phyloP scores from a whole-genome alignment of 2,888 invertebrate genomes.

The Autographa pulchrina region DNA sequence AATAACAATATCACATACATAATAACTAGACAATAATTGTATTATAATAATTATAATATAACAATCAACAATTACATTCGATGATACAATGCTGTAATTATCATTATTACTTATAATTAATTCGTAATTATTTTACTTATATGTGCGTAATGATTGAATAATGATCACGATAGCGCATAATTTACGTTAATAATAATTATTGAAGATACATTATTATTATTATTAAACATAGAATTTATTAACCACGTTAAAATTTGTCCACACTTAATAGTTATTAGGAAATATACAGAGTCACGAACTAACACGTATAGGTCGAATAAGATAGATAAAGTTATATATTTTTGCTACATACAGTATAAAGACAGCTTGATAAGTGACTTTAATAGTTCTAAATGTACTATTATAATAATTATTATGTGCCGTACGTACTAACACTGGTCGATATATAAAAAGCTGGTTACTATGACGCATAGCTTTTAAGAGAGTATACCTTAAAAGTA shows the following conservation, averaged over 20 bases:
- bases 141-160: constrained; percentile 82
- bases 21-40: constrained; percentile 83
- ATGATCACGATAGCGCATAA: constrained; percentile 73
- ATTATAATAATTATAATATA: constrained; percentile 78
- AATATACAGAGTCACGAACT: constrained; percentile 70
- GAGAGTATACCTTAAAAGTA: constrained; percentile 83
- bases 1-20: constrained; percentile 89
- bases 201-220: constrained; percentile 59
- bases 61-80: constrained; percentile 88
- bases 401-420: constrained; percentile 61
- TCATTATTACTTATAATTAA: constrained; percentile 78
- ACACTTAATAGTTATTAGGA: constrained; percentile 59
- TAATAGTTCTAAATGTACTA: constrained; percentile 59
- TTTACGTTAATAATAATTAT: constrained; percentile 50
- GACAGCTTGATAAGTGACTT: constrained; percentile 69
- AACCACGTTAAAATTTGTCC: constrained; percentile 64
- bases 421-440: constrained; percentile 72
- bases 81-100: constrained; percentile 83
- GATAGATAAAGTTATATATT: constrained; percentile 59
- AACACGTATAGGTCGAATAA: constrained; percentile 67
- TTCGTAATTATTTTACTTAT: constrained; percentile 78
- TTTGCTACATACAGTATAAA: constrained; percentile 63
- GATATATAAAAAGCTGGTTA: constrained; percentile 72
- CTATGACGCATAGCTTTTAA: constrained; percentile 74
- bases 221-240: constrained; percentile 61